A percentile compares a stretch with the other conserved stretches of the same genome.
Conservation (phyloP, 2,113 vertebrate species). For the Nothocercus julius region DNA sequence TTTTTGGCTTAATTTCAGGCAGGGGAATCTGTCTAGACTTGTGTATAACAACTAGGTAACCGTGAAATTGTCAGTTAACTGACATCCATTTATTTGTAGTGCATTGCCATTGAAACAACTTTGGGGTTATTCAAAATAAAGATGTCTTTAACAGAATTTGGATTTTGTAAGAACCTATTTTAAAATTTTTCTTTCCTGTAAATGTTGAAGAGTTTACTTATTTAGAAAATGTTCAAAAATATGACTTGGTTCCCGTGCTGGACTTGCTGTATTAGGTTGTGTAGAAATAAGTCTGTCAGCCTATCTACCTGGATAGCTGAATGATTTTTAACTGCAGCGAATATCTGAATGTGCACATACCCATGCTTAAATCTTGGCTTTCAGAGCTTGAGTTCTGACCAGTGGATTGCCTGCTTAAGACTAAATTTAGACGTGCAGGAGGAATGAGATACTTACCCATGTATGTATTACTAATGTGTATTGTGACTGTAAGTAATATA, state of each 20-base stretch:
- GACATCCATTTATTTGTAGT: neutral
- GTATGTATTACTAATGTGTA: neutral
- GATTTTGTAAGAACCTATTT: neutral
- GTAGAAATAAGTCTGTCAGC: neutral
- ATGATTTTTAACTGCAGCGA: neutral
- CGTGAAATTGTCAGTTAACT: neutral
- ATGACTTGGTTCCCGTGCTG: neutral
- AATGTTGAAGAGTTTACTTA: neutral
- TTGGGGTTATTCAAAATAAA: neutral
- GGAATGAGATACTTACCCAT: neutral
- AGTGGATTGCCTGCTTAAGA: neutral
- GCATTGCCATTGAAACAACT: neutral
- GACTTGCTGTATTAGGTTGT: neutral
- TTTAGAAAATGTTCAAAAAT: neutral
- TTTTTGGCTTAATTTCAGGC: neutral
- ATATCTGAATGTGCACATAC: fast-evolving
- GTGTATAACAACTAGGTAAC: neutral
- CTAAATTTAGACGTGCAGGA: too few relatives aligned
- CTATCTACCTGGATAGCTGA: neutral
- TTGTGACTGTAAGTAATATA: neutral
- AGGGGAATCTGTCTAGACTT: neutral
- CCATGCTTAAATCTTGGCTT: neutral
- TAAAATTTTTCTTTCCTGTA: neutral
- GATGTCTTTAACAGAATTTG: neutral
- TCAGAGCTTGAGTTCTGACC: neutral